A percentile compares a stretch with the other conserved stretches of the same genome.
Conservation (phyloP, 2,113 vertebrate genomes). For the Psittacula cyanocephala region DNA sequence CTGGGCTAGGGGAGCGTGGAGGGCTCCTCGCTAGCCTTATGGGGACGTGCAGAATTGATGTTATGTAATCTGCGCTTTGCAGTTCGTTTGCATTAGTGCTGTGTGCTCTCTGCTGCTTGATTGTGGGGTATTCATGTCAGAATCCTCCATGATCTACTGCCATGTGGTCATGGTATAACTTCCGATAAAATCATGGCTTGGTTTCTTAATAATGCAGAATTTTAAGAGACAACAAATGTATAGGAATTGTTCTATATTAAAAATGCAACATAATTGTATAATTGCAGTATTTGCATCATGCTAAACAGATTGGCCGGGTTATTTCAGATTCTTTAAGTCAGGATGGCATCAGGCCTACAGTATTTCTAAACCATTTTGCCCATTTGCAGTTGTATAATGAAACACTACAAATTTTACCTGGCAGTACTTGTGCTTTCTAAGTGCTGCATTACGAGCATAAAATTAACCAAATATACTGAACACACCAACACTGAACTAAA, state of each 20-base stretch:
- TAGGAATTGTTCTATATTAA: slow-evolving; percentile 66
- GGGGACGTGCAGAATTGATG: not conserved
- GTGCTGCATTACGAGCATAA: slow-evolving; percentile 60
- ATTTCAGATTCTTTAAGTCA: slow-evolving; percentile 63
- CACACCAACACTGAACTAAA: slow-evolving; percentile 50
- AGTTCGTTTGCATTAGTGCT: not conserved
- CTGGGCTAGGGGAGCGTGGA: not conserved
- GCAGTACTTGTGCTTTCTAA: slow-evolving; percentile 65
- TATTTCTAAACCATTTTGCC: slow-evolving; percentile 53
- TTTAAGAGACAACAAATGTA: slow-evolving; percentile 53
- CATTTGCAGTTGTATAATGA: slow-evolving; percentile 55
- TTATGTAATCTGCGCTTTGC: slow-evolving; percentile 25
- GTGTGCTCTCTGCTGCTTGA: slow-evolving; percentile 19
- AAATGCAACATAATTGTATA: slow-evolving; percentile 67
- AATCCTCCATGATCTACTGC: slow-evolving; percentile 19
- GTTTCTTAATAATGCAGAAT: slow-evolving; percentile 39
- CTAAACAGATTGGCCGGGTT: slow-evolving; percentile 65
- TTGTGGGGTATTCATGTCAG: slow-evolving; percentile 40
- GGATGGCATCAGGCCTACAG: slow-evolving; percentile 56
- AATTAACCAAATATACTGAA: slow-evolving; percentile 50
- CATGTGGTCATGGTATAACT: not conserved
- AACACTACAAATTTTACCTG: slow-evolving; percentile 61
- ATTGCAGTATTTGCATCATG: slow-evolving; percentile 62
- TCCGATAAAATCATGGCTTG: not conserved
- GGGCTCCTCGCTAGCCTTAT: not conserved